Base-by-base conservation (phyloP, 2,888 invertebrate genomes). In the Netelia melanura region DNA sequence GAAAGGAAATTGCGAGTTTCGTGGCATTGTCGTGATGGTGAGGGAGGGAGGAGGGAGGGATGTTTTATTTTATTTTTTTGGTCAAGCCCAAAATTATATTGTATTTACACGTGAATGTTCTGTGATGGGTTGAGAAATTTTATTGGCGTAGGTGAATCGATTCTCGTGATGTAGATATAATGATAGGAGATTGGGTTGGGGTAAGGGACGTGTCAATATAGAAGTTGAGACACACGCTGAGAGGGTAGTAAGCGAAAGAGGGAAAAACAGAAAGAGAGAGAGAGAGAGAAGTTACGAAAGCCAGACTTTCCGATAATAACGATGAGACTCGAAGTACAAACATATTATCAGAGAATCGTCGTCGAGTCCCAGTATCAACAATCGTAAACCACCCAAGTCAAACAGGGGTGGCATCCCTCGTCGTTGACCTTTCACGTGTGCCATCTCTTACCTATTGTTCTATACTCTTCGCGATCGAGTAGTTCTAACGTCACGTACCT, bases 251-350 rank as follows among this genome's bases (percentile, higher is more conserved):
- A 58, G 9, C n/a, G 58, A 48, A 14, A 48, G 48, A 48, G 48
- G 14, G 48, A 48, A 14, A 48, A 48, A 48, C 30, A 56, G 56
- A 56, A 17, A 56, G 56, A 48, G 48, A 48, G 48, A 48, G 48
- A 48, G 14, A 48, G 21, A 61, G 44, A 43, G 17, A 48, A 48
- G 61, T 43, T 11, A 68, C 70, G 75, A 81, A 71, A 52, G 30
- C 38, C n/a, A 21, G 80, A 65, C 65, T 71, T 79, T 83, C 81
- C 83, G 76, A 70, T 78, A 58, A 71, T 75, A 86, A 87, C 87
- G 89, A 90, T 87, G 89, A 88, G 84, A 87, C 88, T 88, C 6
- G 25, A 65, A 78, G 87, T 85, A 87, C 90, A 90, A 91, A 91
- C 90, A 87, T 84, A 89, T 90, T 90, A 91, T 71, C 82, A 67